A percentile compares a stretch with the other conserved stretches of the same genome.
These are phyloP conservation scores for Caenorhabditis remanei DNA, from an alignment of 1,140 invertebrate genomes.

Conservation along the genomic window DNA sequence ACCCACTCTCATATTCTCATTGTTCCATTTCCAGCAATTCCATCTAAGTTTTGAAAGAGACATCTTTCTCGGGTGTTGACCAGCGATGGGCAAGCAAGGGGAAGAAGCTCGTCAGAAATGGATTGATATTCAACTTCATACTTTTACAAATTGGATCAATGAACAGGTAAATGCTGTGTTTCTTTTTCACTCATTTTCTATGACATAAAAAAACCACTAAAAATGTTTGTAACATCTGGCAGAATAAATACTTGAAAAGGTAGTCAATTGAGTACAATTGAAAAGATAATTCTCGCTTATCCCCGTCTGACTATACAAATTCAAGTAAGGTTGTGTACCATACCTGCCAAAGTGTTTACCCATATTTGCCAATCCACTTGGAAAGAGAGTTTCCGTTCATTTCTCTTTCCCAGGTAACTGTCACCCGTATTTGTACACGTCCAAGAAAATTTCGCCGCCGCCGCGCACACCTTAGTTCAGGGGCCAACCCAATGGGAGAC, in stretches of 20 bases:
- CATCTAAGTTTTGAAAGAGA: not conserved
- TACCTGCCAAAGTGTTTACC: conserved; percentile 57
- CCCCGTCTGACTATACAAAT: conserved; percentile 34
- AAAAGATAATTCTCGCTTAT: conserved; percentile 40
- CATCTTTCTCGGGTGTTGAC: conserved; percentile 12
- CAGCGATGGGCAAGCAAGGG: conserved; percentile 39
- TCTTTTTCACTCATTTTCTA: conserved; percentile 72
- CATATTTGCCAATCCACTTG: conserved; percentile 55
- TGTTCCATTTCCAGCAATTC: conserved; percentile 4
- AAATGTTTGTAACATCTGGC: conserved; percentile 78
- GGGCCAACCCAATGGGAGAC: not conserved
- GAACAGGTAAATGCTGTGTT: conserved; percentile 84
- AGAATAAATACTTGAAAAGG: not conserved
- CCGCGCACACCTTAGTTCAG: not conserved
- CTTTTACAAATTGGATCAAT: conserved; percentile 97
- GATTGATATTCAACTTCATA: conserved; percentile 96
- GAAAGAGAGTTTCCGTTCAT: conserved; percentile 27
- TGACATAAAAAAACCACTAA: not conserved
- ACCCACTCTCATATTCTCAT: not conserved
- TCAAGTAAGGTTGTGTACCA: conserved; percentile 9
- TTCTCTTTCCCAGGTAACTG: conserved; percentile 41
- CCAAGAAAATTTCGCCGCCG: not conserved
- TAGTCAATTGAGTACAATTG: conserved; percentile 4
- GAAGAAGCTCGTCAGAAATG: conserved; percentile 79
- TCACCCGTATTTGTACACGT: conserved; percentile 44